Evolutionary conservation across 2,113 vertebrate species (phyloP).

Genomic region (Anolis carolinensis): DNA sequence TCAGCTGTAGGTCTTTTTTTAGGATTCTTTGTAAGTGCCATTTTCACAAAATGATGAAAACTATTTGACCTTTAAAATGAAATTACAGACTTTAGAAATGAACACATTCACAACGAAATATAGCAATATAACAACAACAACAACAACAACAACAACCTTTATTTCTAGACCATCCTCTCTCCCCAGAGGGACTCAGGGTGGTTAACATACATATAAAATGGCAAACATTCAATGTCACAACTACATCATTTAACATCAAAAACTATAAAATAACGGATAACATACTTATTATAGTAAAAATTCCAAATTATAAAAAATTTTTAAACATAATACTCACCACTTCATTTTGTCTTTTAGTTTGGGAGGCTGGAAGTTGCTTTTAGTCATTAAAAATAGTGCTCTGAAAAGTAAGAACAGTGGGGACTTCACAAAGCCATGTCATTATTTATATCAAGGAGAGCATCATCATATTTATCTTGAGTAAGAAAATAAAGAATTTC

Average conservation of each 20-base stretch:
- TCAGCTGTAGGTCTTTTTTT: conserved; percentile 97
- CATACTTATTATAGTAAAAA: too few relatives aligned
- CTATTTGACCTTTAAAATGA: conserved; percentile 89
- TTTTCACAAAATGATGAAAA: conserved; percentile 98
- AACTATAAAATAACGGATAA: too few relatives aligned
- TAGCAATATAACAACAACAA: conserved; percentile 42
- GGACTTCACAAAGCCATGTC: not conserved
- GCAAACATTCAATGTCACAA: too few relatives aligned
- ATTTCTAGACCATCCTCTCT: too few relatives aligned
- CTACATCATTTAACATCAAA: too few relatives aligned
- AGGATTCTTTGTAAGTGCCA: conserved; percentile 95
- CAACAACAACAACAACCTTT: too few relatives aligned
- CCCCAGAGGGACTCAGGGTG: too few relatives aligned
- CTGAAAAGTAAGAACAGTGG: conserved; percentile 70
- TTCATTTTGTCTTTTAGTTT: conserved; percentile 98
- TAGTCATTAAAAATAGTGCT: conserved; percentile 98
- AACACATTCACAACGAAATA: not conserved
- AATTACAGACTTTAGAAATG: conserved; percentile 38
- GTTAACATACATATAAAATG: too few relatives aligned
- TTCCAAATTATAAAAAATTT: too few relatives aligned
- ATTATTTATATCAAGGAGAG: not conserved
- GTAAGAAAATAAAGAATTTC: not conserved
- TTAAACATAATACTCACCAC: conserved; percentile 89
- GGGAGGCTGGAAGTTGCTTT: conserved; percentile 98
- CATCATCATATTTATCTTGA: not conserved